Conservation (phyloP, 2,797 vertebrate genomes). For the Knipowitschia caucasica region DNA sequence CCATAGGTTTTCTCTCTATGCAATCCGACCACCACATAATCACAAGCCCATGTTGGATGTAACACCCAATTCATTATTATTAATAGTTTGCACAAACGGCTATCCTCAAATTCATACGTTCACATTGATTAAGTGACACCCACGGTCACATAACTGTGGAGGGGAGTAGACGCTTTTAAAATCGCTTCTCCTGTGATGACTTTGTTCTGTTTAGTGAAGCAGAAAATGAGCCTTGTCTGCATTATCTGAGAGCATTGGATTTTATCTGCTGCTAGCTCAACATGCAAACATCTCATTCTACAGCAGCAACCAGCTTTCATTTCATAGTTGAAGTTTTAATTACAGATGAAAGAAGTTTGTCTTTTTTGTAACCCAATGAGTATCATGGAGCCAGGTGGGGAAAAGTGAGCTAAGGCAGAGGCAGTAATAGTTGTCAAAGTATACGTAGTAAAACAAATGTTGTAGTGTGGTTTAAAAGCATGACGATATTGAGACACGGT, state of each 20-base stretch:
- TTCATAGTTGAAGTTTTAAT: slow-evolving; percentile 9
- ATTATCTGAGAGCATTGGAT: slow-evolving; percentile 43
- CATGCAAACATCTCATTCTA: slow-evolving; percentile 23
- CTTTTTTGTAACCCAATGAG: too few relatives aligned
- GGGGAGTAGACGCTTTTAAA: slow-evolving; percentile 25
- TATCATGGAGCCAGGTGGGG: too few relatives aligned
- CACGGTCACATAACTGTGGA: slow-evolving; percentile 13
- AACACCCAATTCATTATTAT: background rate
- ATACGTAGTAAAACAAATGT: too few relatives aligned
- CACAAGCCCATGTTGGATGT: background rate
- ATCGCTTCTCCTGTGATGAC: background rate
- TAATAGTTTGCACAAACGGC: background rate
- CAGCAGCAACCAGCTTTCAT: slow-evolving; percentile 20
- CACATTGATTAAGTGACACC: slow-evolving; percentile 33
- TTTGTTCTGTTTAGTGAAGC: slow-evolving; percentile 35
- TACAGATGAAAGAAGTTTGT: background rate
- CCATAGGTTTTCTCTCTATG: background rate
- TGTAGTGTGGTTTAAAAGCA: too few relatives aligned
- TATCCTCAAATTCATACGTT: background rate
- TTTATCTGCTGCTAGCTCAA: slow-evolving; percentile 32
- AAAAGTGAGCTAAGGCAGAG: too few relatives aligned
- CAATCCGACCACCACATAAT: background rate
- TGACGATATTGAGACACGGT: too few relatives aligned
- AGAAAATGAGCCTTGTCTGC: slow-evolving; percentile 46
- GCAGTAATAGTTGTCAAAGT: too few relatives aligned